A percentile compares a stretch with the other conserved stretches of the same genome.
Conservation (phyloP, 2,888 invertebrate genomes). For the Melanostoma mellinum region DNA sequence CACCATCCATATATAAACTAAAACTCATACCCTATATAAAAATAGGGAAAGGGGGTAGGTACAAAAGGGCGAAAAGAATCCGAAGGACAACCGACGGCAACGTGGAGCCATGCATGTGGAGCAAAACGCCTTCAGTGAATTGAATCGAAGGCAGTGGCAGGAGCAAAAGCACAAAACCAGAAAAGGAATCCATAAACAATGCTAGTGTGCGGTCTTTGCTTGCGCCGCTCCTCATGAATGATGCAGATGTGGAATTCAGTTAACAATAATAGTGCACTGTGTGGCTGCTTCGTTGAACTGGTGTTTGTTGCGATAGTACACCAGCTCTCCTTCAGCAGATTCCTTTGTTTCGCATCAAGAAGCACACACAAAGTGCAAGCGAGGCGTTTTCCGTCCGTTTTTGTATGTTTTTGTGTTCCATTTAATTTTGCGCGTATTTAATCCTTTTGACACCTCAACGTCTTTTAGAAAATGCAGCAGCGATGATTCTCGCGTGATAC, state of each 20-base stretch:
- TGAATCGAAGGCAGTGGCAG: constrained; percentile 61
- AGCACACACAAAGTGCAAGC: constrained; percentile 65
- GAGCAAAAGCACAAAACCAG: constrained; percentile 30
- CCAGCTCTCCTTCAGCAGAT: constrained; percentile 43
- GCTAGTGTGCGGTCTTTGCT: constrained; percentile 67
- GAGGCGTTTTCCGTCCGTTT: constrained; percentile 56
- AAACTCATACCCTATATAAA: constrained; percentile 20
- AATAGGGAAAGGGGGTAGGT: constrained; percentile 23
- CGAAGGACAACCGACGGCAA: constrained; percentile 69
- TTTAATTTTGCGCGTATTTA: constrained; percentile 71
- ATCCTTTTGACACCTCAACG: constrained; percentile 69
- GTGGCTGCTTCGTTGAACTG: constrained; percentile 53
- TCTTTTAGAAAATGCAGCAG: constrained; percentile 54
- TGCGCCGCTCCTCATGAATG: constrained; percentile 62
- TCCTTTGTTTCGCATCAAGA: constrained; percentile 63
- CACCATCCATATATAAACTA: neutral
- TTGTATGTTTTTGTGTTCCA: constrained; percentile 51
- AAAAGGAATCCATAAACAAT: constrained; percentile 72
- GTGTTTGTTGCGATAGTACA: constrained; percentile 54
- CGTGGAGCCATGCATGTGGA: constrained; percentile 69
- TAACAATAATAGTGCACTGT: constrained; percentile 69
- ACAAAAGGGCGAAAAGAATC: constrained; percentile 27
- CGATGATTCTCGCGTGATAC: constrained; percentile 42
- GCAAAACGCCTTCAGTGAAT: constrained; percentile 69
- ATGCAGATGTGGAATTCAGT: constrained; percentile 72